A percentile compares a stretch with the other conserved stretches of the same genome.
phyloP scores from a whole-genome alignment of 2,113 vertebrate genomes.

The Ahaetulla prasina region DNA sequence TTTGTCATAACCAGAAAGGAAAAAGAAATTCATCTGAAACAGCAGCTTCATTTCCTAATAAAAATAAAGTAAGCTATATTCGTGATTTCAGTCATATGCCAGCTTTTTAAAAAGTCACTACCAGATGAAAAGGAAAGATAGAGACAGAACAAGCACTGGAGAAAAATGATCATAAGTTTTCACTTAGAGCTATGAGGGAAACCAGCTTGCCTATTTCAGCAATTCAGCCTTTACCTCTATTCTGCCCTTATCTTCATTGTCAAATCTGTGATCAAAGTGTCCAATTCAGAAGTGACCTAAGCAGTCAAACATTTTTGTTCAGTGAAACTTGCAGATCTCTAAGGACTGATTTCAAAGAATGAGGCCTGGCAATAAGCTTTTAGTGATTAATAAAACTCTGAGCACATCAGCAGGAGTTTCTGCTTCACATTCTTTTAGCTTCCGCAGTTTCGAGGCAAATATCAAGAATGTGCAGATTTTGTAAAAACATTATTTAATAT shows the following conservation, averaged over 20 bases:
- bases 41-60: slow-evolving; percentile 37
- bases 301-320: slow-evolving; percentile 23
- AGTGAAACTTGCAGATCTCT: slow-evolving; percentile 21
- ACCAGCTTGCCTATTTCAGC: slow-evolving; percentile 36
- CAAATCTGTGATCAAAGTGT: slow-evolving; percentile 51
- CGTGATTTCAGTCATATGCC: slow-evolving; percentile 10
- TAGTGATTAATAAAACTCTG: slow-evolving; percentile 29
- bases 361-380: slow-evolving; percentile 17
- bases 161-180: slow-evolving; percentile 46
- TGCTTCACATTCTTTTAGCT: slow-evolving; percentile 17
- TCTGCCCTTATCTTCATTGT: slow-evolving; percentile 17
- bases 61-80: slow-evolving; percentile 49
- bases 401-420: neutral
- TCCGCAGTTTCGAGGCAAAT: neutral
- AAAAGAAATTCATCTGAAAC: slow-evolving; percentile 33
- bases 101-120: slow-evolving; percentile 40
- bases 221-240: slow-evolving; percentile 17
- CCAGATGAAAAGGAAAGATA: slow-evolving; percentile 46
- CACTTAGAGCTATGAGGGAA: slow-evolving; percentile 37
- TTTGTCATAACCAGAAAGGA: slow-evolving; percentile 62
- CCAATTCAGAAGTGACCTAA: slow-evolving; percentile 24
- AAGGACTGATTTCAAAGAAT: slow-evolving; percentile 50
- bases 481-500: neutral
- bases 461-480: neutral
- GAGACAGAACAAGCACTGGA: slow-evolving; percentile 38